A percentile compares a stretch with the other conserved stretches of the same genome.
Evolutionary conservation across 2,797 vertebrate species (phyloP).

Genomic region (Gymnopithys bicolor): DNA sequence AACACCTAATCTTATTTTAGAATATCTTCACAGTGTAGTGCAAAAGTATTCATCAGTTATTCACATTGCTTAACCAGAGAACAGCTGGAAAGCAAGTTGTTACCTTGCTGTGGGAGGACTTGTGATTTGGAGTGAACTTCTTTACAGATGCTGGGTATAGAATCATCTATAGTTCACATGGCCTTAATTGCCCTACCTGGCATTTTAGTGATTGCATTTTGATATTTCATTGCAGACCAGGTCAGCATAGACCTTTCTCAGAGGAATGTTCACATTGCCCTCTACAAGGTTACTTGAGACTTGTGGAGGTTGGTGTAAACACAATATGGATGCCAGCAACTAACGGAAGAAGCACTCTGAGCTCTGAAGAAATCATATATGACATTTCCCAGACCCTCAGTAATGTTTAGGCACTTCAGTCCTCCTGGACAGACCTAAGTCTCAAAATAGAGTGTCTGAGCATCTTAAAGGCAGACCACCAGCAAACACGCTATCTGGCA

Average conservation of each 20-base stretch:
- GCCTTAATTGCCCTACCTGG: not conserved
- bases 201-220: not conserved
- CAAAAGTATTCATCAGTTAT: not conserved
- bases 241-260: not conserved
- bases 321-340: not conserved
- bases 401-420: not conserved
- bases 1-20: not conserved
- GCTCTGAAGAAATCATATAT: not conserved
- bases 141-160: not conserved
- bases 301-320: not conserved
- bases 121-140: not conserved
- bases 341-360: not conserved
- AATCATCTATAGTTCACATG: too few relatives aligned
- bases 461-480: not conserved
- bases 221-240: not conserved
- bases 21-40: not conserved
- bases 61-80: not conserved
- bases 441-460: not conserved
- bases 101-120: not conserved
- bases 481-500: accelerated
- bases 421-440: not conserved
- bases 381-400: not conserved
- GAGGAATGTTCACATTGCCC: not conserved
- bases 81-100: not conserved
- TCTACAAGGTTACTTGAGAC: not conserved